phyloP scores from a whole-genome alignment of 2,113 vertebrate species.

The Verasper variegatus region DNA sequence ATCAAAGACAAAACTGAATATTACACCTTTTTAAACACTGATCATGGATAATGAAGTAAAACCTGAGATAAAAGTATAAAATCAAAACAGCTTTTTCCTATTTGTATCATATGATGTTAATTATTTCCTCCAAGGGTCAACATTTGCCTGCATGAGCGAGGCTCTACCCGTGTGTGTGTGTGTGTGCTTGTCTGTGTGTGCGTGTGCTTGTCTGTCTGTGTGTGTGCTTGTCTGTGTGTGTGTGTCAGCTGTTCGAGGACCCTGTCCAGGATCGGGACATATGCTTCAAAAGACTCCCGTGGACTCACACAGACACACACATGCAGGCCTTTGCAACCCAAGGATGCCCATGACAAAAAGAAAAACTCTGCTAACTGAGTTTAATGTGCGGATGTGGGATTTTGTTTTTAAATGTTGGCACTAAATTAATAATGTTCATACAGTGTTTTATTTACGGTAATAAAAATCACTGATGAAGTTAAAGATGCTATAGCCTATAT shows the following conservation, averaged over 20 bases:
- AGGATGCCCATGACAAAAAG: slow-evolving; percentile 31
- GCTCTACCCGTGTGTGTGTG: slow-evolving; percentile 9
- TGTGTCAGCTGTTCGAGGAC: slow-evolving; percentile 64
- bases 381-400: not conserved
- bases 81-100: not conserved
- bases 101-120: not conserved
- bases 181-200: slow-evolving; percentile 34
- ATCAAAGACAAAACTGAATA: not conserved
- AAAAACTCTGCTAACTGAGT: not conserved
- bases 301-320: slow-evolving; percentile 49
- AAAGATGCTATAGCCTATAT: not conserved
- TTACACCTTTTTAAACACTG: not conserved
- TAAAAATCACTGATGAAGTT: not conserved
- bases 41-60: not conserved
- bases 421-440: no score
- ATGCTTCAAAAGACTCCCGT: slow-evolving; percentile 70
- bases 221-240: slow-evolving; percentile 34
- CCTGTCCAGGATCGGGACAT: slow-evolving; percentile 59
- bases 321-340: slow-evolving; percentile 19
- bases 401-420: slow-evolving; percentile 6
- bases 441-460: no score
- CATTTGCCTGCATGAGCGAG: slow-evolving; percentile 38
- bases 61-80: not conserved
- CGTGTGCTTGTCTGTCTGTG: slow-evolving; percentile 25
- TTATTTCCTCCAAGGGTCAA: slow-evolving; percentile 36